Evolutionary conservation across 64 coral and sea anemone species (phyloP).

Genomic region (Stichodactyla helianthus): DNA sequence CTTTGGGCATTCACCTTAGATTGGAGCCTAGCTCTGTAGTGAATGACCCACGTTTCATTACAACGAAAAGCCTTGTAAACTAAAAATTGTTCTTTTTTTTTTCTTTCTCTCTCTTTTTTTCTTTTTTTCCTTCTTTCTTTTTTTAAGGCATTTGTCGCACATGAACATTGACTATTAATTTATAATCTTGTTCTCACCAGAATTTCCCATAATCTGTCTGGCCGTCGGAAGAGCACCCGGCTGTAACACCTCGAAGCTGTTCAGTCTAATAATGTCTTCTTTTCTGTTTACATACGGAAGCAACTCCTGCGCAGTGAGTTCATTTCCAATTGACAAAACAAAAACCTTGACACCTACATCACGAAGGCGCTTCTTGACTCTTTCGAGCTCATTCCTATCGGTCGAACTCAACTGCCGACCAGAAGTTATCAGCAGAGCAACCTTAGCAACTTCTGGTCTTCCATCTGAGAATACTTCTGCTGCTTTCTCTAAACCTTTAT

Average conservation of each 20-base stretch:
- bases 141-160: no score
- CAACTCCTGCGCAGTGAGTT: conserved; percentile 18
- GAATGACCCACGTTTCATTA: no score
- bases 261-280: conserved; percentile 34
- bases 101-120: no score
- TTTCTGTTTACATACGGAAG: conserved; percentile 11
- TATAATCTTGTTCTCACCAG: conserved; percentile 38
- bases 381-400: conserved; percentile 5
- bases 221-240: conserved; percentile 16
- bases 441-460: conserved; percentile 16
- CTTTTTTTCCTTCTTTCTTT: no score
- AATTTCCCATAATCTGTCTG: conserved; percentile 46
- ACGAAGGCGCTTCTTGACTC: conserved; percentile 36
- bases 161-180: neutral
- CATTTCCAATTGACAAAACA: conserved; percentile 36
- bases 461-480: conserved; percentile 12
- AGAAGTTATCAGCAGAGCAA: conserved; percentile 36
- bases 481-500: conserved; percentile 41
- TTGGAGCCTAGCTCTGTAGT: no score
- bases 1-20: no score
- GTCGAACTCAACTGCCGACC: neutral
- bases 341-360: conserved; percentile 47
- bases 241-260: conserved; percentile 34
- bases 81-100: no score
- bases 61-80: no score